Evolutionary conservation across 2,113 vertebrate genomes (phyloP), one percentile per base, ranked within the genome.

Genomic region (Phoxinus phoxinus): DNA sequence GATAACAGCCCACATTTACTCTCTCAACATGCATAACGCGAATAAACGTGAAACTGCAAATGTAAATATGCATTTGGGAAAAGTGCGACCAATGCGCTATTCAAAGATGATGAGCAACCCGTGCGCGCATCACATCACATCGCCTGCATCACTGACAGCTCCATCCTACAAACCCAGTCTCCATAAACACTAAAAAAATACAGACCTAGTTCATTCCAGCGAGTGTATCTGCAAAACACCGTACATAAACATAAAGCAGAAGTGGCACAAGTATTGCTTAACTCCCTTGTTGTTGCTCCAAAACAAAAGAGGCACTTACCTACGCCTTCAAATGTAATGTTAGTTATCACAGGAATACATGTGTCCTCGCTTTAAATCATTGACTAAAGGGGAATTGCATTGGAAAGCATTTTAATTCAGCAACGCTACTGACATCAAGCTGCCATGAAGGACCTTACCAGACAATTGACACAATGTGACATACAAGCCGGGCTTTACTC

Each of bases 301-400:
- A 93, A 94, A 94, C 93, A 95, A 94, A 93, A 95, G 93, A 93
- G 89, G 81, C 87, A 94, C 95, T 95, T 94, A 95, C 95, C 91
- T 72, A 37, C 67, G 81, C 23, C 89, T 92, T 89, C 90, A 87
- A 84, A 85, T 69, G 51, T 61, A 82, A 90, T 82, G 88, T 85
- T 87, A 86, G 83, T 69, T 83, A 73, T 44, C 65, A 12, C 71
- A 35, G n/a, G 10, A 74, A 85, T 82, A 27, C 86, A 89, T 73
- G 81, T 72, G 73, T 88, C 88, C 92, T 90, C 46, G 48, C 46
- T 79, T 84, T 37, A 61, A 78, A 30, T 30, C n/a, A 78, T 85
- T 41, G 53, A 71, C 25, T 21, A 30, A 11, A 9, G 48, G 85
- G 89, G 78, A 58, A 73, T 1, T 41, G 77, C 5, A 61, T 63